A percentile compares a stretch with the other conserved stretches of the same genome.
These are phyloP conservation scores for Agelaius phoeniceus DNA, from an alignment of 2,113 vertebrate genomes.

Conservation along the genomic window DNA sequence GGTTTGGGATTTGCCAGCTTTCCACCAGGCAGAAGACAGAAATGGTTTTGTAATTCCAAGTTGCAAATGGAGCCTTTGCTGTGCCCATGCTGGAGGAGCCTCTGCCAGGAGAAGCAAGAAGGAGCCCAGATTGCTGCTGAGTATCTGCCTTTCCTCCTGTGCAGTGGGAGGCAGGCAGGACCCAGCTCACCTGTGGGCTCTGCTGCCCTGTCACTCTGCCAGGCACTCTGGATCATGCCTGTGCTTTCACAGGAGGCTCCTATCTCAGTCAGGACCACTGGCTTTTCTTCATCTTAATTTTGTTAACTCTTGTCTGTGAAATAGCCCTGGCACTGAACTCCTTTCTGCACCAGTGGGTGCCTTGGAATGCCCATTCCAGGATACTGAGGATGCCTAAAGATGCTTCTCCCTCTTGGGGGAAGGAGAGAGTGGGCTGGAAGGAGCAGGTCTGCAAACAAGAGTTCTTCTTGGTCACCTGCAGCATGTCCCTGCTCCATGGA, in stretches of 20 bases:
- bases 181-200: accelerated
- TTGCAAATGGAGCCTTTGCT: neutral
- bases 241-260: neutral
- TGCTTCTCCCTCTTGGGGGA: neutral
- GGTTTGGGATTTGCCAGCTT: neutral
- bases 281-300: neutral
- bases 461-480: neutral
- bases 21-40: neutral
- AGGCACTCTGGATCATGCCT: accelerated
- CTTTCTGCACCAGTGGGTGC: neutral
- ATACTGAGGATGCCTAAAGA: neutral
- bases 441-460: neutral
- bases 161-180: neutral
- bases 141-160: neutral
- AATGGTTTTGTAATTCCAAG: neutral
- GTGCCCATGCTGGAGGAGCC: accelerated
- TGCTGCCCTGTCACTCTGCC: neutral
- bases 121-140: neutral
- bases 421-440: neutral
- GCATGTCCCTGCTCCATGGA: neutral
- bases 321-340: neutral
- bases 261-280: neutral
- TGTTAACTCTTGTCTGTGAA: neutral
- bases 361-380: accelerated
- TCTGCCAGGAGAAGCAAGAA: neutral